Base-by-base conservation (phyloP, 2,888 invertebrate species). In the Anarsia innoxiella region DNA sequence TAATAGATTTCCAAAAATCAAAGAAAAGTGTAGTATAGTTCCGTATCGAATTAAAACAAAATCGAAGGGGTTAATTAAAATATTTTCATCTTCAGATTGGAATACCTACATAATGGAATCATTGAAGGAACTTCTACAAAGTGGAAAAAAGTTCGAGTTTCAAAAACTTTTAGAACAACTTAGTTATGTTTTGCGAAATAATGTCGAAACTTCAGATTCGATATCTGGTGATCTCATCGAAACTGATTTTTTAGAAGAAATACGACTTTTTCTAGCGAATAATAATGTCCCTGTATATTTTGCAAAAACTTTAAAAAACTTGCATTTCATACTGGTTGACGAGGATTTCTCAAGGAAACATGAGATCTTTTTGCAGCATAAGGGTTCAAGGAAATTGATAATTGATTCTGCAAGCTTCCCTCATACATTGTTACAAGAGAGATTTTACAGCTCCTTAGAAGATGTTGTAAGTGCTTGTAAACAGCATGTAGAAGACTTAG, bases 301-400 rank as follows among this genome's bases (percentile, higher is more conserved):
- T 53, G 78, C 79, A 0, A 70, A 62, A 56, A 62, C 69, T n/a
- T 45, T 83, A 33, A 59, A 60, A 42, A 64, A 78, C 15, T 36
- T 83, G 0, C 78, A 72, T 53, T 64, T 70, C 43, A 45, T 66
- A 8, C 45, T 80, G n/a, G 37, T 13, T 12, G 56, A 61, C 40
- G 64, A 70, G 28, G 56, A 62, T 31, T 48, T 42, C 35, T 29
- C 50, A 2, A 64, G 75, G 47, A 46, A 63, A 40, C 78, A 79
- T 53, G 63, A 72, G 39, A 44, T 80, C 33, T 61, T 53, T 44
- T 41, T 82, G 36, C 45, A 52, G 12, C 79, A 73, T 41, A 53
- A 45, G 40, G 58, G 51, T 13, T 53, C 56, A 13, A 67, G 51
- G 41, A 75, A 64, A 35, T 44, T 82, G 12, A 6, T 41, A 6